Evolutionary conservation across 1,140 invertebrate species (phyloP), one percentile per base, ranked within the genome.

Genomic region (Penaeus japonicus): DNA sequence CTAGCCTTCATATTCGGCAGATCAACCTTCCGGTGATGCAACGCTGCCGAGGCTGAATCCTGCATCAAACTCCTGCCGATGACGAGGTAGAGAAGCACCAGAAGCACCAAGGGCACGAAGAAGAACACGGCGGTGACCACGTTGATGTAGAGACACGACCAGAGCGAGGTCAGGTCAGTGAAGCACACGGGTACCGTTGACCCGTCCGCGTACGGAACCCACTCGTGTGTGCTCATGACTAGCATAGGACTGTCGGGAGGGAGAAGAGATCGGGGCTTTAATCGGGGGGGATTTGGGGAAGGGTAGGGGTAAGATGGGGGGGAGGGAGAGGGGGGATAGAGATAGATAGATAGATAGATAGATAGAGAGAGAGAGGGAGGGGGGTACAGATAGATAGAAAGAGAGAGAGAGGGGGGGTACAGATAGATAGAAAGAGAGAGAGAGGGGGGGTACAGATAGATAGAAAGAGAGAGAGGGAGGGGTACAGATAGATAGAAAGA

Each of bases 101-200:
- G 94, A 18, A 97, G 95, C 77, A 95, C 93, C 57, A 98, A 93
- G 0, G 97, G 97, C 22, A 97, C 92, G 90, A 96, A 94, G 93
- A 98, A 98, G 94, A 98, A 97, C 70, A 96, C 91, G 0, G 95
- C 93, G 90, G 96, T 91, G 0, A 95, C 93, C 90, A 95, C 94
- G 84, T 96, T 93, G 94, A 97, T 96, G 94, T 96, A 98, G 53
- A 95, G 92, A 18, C 95, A 94, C n/a, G 95, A 94, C 95, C 96
- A 96, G 89, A 95, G 94, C 57, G 94, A 94, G 91, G 95, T 94
- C 10, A 95, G 96, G 91, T 95, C 94, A 0, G 95, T 97, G 83
- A 95, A 93, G 93, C 97, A 98, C 17, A 95, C 95, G 17, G 95
- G 95, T 15, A 87, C 85, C 53, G 32, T 87, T 12, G 57, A 54